These are phyloP conservation scores for Ostrea denselamellosa DNA, from an alignment of 1,140 invertebrate genomes.

Conservation along the genomic window DNA sequence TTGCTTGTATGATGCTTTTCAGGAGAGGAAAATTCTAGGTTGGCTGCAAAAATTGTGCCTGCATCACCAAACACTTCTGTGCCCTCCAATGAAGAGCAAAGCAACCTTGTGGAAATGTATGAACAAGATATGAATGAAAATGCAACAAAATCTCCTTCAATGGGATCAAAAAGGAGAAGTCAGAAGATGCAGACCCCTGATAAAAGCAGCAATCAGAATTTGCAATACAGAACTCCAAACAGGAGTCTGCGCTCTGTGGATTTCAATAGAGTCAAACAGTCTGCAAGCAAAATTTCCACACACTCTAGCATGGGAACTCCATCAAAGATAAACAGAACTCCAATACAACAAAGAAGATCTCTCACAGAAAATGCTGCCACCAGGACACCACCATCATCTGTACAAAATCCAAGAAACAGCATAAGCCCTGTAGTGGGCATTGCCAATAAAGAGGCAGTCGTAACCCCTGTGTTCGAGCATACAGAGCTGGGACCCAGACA, in stretches of 20 bases:
- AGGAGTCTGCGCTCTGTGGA: neutral
- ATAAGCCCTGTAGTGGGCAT: neutral
- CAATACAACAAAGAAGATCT: neutral
- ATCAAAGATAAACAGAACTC: neutral
- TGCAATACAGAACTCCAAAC: slow-evolving; percentile 19
- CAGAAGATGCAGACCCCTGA: neutral
- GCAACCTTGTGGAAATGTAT: neutral
- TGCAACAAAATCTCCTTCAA: neutral
- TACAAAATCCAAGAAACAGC: neutral
- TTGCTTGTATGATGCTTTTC: neutral
- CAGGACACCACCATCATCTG: neutral
- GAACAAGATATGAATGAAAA: neutral
- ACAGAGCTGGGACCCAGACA: slow-evolving; percentile 6
- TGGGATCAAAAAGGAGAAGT: neutral
- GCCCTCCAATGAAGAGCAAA: neutral
- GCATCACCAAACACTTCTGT: neutral
- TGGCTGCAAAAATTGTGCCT: neutral
- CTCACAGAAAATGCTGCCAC: neutral
- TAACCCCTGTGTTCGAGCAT: neutral
- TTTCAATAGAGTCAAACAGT: neutral
- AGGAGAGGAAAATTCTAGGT: neutral
- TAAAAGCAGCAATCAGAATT: neutral
- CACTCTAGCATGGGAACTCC: neutral
- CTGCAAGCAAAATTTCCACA: neutral
- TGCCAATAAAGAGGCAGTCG: neutral